Base-by-base conservation (phyloP, 2,113 vertebrate species). In the Psophia crepitans region DNA sequence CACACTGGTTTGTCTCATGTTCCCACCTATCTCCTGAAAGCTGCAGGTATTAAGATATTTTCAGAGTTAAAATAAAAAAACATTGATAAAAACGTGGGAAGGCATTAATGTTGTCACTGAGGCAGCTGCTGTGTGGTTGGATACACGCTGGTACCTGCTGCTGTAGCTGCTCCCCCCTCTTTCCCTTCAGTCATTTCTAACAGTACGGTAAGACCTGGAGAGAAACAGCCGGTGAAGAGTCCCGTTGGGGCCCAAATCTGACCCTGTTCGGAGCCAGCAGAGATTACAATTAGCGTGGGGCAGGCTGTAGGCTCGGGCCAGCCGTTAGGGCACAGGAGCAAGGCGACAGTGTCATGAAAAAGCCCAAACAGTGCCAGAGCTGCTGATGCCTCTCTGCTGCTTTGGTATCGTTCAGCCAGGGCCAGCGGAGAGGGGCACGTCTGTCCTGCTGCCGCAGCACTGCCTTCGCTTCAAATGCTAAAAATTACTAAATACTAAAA, bases 261-360 rank as follows among this genome's bases (percentile, higher is more conserved):
- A 32, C 61, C 20, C 48, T 8, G 35, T 10, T 16, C 2, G 3
- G 51, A 46, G 79, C 41, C 44, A 33, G 61, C 56, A 41, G 63
- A 56, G 35, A 14, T 1, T 5, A 56, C 41, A 5, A 3, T 37
- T 8, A 10, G n/a, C 0, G 4, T 1, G 26, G 12, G 77, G 51
- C 57, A 24, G 30, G 75, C 35, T 48, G 37, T 3, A 35, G 81
- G 43, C 65, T 51, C 1, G 1, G 76, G 54, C 32, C 79, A 53
- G 33, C 18, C 14, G 0, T 23, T 9, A 3, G 66, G 37, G 68
- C 80, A 37, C 57, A 87, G 53, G 22, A 49, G 44, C 49, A 51
- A 53, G 48, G 48, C 43, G 69, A 57, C 28, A 33, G n/a, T 16
- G 14, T 6, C 73, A 51, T 1, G 18, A 23, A 79, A 68, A 74